Conservation (phyloP, 2,888 invertebrate genomes). For the Machimus rusticus region DNA sequence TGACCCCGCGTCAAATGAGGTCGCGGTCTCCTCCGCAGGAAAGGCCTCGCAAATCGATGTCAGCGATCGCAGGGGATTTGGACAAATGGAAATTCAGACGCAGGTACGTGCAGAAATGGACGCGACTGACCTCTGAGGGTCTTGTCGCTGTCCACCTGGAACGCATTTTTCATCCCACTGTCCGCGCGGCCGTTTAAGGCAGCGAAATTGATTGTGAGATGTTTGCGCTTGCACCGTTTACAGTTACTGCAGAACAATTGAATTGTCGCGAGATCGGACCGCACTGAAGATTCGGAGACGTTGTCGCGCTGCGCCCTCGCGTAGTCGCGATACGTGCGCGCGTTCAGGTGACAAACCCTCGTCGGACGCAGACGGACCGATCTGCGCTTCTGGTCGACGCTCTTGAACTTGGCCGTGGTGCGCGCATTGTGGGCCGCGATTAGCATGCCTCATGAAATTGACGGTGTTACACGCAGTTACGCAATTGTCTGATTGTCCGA, state of each 20-base stretch:
- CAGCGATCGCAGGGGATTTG: neutral
- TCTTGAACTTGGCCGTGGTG: neutral
- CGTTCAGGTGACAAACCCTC: neutral
- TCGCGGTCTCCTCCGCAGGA: neutral
- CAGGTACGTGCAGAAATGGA: neutral
- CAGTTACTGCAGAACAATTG: neutral
- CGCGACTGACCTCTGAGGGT: neutral
- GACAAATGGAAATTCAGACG: neutral
- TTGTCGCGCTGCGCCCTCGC: neutral
- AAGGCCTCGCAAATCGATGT: neutral
- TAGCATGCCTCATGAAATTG: neutral
- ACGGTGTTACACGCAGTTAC: neutral
- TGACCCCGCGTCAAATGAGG: neutral
- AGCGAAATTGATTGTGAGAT: neutral
- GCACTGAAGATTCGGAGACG: neutral
- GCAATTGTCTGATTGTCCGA: neutral
- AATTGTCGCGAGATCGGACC: neutral
- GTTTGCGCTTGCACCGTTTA: neutral
- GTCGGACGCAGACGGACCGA: neutral
- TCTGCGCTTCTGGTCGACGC: neutral
- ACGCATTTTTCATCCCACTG: neutral
- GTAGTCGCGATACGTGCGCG: neutral
- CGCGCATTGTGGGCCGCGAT: neutral
- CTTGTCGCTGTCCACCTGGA: neutral
- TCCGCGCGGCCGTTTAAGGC: neutral